phyloP scores from a whole-genome alignment of 2,888 invertebrate genomes.

The Iphiclides podalirius region DNA sequence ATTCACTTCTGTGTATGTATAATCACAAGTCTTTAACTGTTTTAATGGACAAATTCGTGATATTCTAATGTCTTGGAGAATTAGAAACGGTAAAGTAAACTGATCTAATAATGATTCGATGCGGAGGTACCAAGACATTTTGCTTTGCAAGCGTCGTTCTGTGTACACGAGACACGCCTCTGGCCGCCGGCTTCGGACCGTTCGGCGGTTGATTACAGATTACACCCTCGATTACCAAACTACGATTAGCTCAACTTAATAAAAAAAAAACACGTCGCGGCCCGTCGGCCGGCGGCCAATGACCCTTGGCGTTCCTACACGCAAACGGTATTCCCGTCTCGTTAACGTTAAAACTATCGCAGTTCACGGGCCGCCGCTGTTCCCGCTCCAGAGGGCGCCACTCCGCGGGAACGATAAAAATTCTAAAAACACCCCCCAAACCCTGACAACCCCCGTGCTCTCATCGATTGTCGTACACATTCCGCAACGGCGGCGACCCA shows the following conservation, averaged over 20 bases:
- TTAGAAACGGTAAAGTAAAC: too few relatives aligned
- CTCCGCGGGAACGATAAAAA: constrained; percentile 11
- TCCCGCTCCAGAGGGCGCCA: not conserved
- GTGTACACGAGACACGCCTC: constrained; percentile 2
- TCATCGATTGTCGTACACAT: not conserved
- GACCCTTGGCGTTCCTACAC: constrained; percentile 45
- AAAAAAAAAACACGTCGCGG: constrained; percentile 19
- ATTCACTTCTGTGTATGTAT: too few relatives aligned
- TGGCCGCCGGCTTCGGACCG: constrained; percentile 3
- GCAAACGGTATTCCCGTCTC: constrained; percentile 34
- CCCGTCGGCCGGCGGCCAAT: constrained; percentile 42
- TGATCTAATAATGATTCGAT: too few relatives aligned
- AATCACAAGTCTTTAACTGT: too few relatives aligned
- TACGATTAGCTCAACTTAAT: constrained; percentile 6
- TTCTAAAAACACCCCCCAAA: constrained; percentile 5
- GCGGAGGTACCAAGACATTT: too few relatives aligned
- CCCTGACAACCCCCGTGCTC: not conserved
- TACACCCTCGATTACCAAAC: constrained; percentile 11
- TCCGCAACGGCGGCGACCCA: too few relatives aligned
- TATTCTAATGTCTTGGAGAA: too few relatives aligned
- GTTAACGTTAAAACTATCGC: constrained; percentile 37
- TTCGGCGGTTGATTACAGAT: constrained; percentile 12
- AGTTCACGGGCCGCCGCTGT: constrained; percentile 32
- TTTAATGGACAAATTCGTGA: too few relatives aligned
- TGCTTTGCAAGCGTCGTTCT: not conserved